phyloP scores from a whole-genome alignment of 64 coral and sea anemone genomes.

The Trachythela sp. region DNA sequence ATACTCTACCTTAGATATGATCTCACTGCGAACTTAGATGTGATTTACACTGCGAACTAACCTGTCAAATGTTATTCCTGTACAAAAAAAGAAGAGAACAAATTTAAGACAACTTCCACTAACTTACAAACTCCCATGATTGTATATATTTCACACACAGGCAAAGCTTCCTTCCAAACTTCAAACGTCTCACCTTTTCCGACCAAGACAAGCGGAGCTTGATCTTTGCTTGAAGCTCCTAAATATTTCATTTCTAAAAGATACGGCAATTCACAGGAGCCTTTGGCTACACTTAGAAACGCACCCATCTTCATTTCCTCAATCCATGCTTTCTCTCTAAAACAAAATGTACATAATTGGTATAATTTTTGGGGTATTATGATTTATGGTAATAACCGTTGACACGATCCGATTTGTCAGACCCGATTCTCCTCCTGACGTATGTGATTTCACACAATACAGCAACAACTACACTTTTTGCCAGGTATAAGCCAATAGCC shows the following conservation, averaged over 20 bases:
- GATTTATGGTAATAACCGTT: no score
- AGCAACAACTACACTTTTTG: no score
- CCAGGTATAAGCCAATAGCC: no score
- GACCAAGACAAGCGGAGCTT: slow-evolving; percentile 73
- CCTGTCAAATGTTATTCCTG: slow-evolving; percentile 99
- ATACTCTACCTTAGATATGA: no score
- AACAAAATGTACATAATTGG: background rate
- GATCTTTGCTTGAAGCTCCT: slow-evolving; percentile 40
- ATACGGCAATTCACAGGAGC: slow-evolving; percentile 57
- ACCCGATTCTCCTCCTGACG: no score
- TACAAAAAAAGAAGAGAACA: background rate
- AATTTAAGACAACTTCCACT: background rate
- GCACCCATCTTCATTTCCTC: slow-evolving; percentile 76
- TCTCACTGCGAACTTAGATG: no score
- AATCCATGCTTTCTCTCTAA: slow-evolving; percentile 76
- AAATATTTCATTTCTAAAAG: slow-evolving; percentile 85
- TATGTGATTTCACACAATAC: no score
- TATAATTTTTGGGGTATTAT: no score
- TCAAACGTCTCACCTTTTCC: slow-evolving; percentile 61
- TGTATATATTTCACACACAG: background rate
- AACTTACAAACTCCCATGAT: background rate
- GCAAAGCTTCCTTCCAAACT: no score
- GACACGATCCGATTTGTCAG: no score
- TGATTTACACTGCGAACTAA: slow-evolving; percentile 17
- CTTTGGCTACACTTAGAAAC: slow-evolving; percentile 81